Base-by-base conservation (phyloP, 2,888 invertebrate genomes). In the Lobophora halterata region DNA sequence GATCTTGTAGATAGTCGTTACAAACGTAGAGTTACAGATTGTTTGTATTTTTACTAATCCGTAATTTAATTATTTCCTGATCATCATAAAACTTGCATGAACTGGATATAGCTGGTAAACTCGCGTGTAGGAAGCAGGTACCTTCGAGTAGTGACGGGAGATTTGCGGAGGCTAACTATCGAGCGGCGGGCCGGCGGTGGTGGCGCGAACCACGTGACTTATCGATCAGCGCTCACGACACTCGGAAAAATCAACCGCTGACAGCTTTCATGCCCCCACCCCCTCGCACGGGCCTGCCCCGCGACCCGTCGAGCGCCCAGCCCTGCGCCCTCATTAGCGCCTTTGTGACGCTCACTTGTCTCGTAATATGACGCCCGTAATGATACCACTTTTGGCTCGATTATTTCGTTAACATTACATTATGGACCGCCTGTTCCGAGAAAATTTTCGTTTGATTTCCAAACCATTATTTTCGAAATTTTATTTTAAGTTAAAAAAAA, bases 231-330 rank as follows among this genome's bases (percentile, higher is more conserved):
- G 78, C 81, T 78, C 83, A 80, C 83, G 82, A 82, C 85, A 85
- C 86, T 82, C 80, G 79, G 85, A 86, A 86, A 86, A 87, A 87
- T 87, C 86, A 86, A 83, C 86, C 86, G 83, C 83, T 85, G 85
- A 85, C 86, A 86, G 85, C 83, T 79, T 82, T 80, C 82, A 78
- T 76, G 72, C 72, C 74, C 70, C 73, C 75, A 62, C 69, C 65
- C 68, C 62, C 62, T 56, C 59, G 54, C 53, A 40, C 47, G 26
- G 49, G 43, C 49, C 40, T 45, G 34, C 34, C 32, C 46, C 39
- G 50, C 56, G 37, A 49, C 40, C 37, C 40, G 35, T 2, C 29
- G n/a, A 18, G 33, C 53, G 30, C 42, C 55, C 48, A 54, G 67
- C 68, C 71, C 42, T 33, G 32, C 77, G 76, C 77, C 83, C 82